Evolutionary conservation across 2,113 vertebrate genomes (phyloP).

Genomic region (Eubucco bourcierii): DNA sequence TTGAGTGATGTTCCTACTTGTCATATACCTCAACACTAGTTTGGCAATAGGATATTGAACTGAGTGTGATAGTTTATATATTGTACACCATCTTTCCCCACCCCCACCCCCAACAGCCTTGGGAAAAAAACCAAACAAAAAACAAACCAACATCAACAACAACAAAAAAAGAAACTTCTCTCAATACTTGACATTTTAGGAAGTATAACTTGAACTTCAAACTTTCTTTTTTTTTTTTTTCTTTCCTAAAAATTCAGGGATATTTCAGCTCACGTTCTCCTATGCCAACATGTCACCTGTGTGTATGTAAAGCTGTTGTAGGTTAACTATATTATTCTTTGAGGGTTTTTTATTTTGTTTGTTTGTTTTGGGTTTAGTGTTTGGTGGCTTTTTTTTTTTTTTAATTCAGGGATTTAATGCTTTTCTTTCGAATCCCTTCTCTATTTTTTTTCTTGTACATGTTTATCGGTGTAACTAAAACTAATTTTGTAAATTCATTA

Average conservation of each 20-base stretch:
- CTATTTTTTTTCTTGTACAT: constrained; percentile 76
- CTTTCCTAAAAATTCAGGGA: constrained; percentile 94
- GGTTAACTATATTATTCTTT: constrained; percentile 73
- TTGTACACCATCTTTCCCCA: constrained; percentile 75
- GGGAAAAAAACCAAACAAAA: constrained; percentile 15
- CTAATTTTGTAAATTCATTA: constrained; percentile 77
- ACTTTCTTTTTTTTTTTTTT: constrained; percentile 61
- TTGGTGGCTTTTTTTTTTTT: constrained; percentile 50
- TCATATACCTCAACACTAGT: constrained; percentile 99
- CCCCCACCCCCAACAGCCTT: constrained; percentile 74
- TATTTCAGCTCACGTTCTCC: constrained; percentile 87
- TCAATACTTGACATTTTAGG: constrained; percentile 84
- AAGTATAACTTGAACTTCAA: constrained; percentile 92
- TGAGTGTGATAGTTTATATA: constrained; percentile 80
- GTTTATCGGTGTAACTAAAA: constrained; percentile 77
- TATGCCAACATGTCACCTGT: constrained; percentile 82
- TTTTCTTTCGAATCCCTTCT: constrained; percentile 80
- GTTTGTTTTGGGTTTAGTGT: constrained; percentile 9
- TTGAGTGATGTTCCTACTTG: constrained; percentile 91
- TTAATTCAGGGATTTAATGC: constrained; percentile 76
- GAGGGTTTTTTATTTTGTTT: constrained; percentile 43
- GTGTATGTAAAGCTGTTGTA: constrained; percentile 78
- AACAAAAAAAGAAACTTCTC: constrained; percentile 67
- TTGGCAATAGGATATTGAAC: constrained; percentile 92
- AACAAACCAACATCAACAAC: constrained; percentile 13